These are phyloP conservation scores for Heliconius himera DNA, from an alignment of 1,140 invertebrate genomes.

Conservation along the genomic window DNA sequence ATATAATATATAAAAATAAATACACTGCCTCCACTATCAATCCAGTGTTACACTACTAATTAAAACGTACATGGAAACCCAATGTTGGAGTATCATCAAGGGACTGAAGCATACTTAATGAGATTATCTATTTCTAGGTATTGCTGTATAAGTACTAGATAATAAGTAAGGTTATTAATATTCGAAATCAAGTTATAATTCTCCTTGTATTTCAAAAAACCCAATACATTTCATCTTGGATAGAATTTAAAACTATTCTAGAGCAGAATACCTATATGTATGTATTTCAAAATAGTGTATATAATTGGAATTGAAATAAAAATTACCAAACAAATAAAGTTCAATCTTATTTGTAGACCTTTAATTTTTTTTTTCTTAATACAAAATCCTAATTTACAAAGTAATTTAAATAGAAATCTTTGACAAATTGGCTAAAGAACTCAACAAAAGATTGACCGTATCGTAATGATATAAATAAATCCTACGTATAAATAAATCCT, in stretches of 20 bases:
- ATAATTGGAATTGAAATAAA: no score
- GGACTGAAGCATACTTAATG: neutral
- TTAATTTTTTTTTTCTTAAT: no score
- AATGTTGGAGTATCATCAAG: constrained; percentile 4
- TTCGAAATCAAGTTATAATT: neutral
- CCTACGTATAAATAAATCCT: neutral
- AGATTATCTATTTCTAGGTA: constrained; percentile 12
- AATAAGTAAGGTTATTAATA: neutral
- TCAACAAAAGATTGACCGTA: neutral
- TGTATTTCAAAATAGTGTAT: no score
- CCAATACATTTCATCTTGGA: no score
- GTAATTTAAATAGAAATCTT: neutral
- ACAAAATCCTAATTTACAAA: no score
- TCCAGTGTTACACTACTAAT: neutral
- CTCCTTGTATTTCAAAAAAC: neutral
- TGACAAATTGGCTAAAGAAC: neutral
- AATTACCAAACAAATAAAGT: no score
- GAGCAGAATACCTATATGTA: no score
- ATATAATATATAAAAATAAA: no score
- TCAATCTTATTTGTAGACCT: no score
- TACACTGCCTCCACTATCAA: no score
- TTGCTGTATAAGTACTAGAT: neutral
- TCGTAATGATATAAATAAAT: neutral
- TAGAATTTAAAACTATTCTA: no score
- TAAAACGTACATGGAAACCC: constrained; percentile 1